Conservation (phyloP, 1,140 invertebrate species). For the Uloborus diversus region DNA sequence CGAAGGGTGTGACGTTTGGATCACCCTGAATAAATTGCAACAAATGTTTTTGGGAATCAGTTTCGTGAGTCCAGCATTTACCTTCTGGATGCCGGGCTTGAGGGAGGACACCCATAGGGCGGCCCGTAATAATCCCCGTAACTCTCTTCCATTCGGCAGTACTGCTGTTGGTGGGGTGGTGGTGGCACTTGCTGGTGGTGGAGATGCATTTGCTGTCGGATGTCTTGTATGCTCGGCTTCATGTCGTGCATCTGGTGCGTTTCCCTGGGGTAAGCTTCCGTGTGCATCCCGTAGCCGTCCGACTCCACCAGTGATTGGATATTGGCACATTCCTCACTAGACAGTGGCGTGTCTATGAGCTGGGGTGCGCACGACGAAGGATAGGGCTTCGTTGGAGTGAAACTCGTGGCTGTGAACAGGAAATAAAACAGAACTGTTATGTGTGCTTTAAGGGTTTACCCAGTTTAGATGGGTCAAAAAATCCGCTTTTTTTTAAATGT, state of each 20-base stretch:
- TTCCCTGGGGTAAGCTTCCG: slow-evolving; percentile 27
- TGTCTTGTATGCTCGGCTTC: slow-evolving; percentile 32
- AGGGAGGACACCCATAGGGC: slow-evolving; percentile 5
- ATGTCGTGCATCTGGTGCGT: slow-evolving; percentile 25
- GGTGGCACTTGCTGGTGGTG: not conserved
- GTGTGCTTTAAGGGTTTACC: too few species aligned
- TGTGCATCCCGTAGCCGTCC: slow-evolving; percentile 24
- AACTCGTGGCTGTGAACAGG: too few species aligned
- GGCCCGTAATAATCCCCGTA: slow-evolving; percentile 20
- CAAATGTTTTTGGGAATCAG: too few species aligned
- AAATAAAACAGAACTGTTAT: too few species aligned
- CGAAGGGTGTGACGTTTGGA: too few species aligned
- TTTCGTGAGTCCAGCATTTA: too few species aligned
- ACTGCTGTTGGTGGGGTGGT: slow-evolving; percentile 4
- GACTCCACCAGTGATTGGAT: slow-evolving; percentile 50
- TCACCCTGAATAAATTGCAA: too few species aligned
- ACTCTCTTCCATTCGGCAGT: slow-evolving; percentile 43
- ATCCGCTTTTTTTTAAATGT: too few species aligned
- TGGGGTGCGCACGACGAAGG: too few species aligned
- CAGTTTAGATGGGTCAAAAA: too few species aligned
- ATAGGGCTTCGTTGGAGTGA: too few species aligned
- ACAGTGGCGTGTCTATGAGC: not conserved
- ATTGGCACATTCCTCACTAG: slow-evolving; percentile 49
- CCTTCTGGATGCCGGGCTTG: slow-evolving; percentile 35
- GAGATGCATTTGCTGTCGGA: not conserved